Percentiles rank a stretch among this genome's conserved stretches.
phyloP scores from a whole-genome alignment of 2,888 invertebrate species.

The Cephus spinipes region DNA sequence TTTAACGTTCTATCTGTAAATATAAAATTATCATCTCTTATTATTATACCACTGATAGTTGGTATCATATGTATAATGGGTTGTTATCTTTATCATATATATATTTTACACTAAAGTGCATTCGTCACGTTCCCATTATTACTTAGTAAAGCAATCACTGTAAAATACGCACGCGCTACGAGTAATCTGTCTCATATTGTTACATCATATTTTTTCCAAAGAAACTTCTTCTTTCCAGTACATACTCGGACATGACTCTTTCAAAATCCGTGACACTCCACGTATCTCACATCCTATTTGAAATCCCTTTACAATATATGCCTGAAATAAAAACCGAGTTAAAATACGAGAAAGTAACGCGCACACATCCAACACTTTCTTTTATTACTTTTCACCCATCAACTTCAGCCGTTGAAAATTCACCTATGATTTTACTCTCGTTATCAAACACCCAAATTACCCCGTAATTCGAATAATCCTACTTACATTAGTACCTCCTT shows the following conservation, averaged over 20 bases:
- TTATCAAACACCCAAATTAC: constrained; percentile 3
- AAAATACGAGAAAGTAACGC: background rate
- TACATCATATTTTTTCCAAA: background rate
- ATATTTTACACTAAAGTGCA: constrained; percentile 43
- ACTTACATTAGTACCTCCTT: constrained; percentile 5
- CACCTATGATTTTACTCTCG: background rate
- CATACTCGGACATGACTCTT: background rate
- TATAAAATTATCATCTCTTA: constrained; percentile 66
- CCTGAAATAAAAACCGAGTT: background rate
- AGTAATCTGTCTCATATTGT: constrained; percentile 17
- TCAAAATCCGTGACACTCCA: background rate
- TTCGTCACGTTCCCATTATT: constrained; percentile 31
- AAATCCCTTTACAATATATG: background rate
- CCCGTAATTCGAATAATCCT: constrained; percentile 6
- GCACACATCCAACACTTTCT: background rate
- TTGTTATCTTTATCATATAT: constrained; percentile 27
- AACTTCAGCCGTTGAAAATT: background rate
- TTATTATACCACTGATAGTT: constrained; percentile 59
- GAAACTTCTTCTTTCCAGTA: background rate
- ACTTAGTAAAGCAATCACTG: constrained; percentile 32
- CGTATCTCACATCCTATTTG: background rate
- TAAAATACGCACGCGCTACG: constrained; percentile 28
- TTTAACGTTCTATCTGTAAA: constrained; percentile 54
- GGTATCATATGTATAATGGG: constrained; percentile 35
- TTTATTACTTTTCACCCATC: background rate